Evolutionary conservation across 2,888 invertebrate species (phyloP), one percentile per base, ranked within the genome.

Genomic region (Hesperia comma): DNA sequence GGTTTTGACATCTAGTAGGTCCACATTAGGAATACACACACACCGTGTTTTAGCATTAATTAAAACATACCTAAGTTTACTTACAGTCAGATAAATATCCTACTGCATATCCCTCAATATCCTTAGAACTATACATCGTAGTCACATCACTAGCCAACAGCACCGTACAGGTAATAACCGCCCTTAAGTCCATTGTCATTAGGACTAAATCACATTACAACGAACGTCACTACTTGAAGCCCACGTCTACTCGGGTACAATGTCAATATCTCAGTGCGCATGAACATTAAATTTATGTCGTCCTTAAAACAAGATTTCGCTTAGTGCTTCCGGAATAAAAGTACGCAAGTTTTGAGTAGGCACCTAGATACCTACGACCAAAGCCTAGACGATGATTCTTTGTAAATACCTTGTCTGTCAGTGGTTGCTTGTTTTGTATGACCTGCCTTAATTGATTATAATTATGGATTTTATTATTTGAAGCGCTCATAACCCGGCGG

Each of bases 71-170:
- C n/a, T n/a, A n/a, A n/a, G 10, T 33, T 4, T 19, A 87, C 88
- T 88, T 73, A 90, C 90, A 90, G 71, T 88, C 78, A 43, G 82
- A 68, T 12, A 89, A 71, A 73, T 79, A 86, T 67, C 89, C 90
- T 0, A 75, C 64, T 1, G 88, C 79, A 69, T 86, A 85, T 0
- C 90, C 90, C 57, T 87, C 88, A 63, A 83, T 32, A 14, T 75
- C 75, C 43, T 81, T 86, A 0, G 80, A 79, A 70, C 84, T 85
- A n/a, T 79, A 68, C 79, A 84, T 80, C 0, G 77, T 63, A 1
- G 68, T 53, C 55, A 75, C 76, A 69, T 71, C 69, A 68, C 70
- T 64, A 33, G 72, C 67, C 8, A 76, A 71, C 32, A 79, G 15
- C 8, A 75, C 68, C 33, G 72, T 53, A 61, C 51, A 71, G n/a